A percentile compares a stretch with the other conserved stretches of the same genome.
Conservation (phyloP, 1,140 invertebrate genomes). For the Micrasema minimum region DNA sequence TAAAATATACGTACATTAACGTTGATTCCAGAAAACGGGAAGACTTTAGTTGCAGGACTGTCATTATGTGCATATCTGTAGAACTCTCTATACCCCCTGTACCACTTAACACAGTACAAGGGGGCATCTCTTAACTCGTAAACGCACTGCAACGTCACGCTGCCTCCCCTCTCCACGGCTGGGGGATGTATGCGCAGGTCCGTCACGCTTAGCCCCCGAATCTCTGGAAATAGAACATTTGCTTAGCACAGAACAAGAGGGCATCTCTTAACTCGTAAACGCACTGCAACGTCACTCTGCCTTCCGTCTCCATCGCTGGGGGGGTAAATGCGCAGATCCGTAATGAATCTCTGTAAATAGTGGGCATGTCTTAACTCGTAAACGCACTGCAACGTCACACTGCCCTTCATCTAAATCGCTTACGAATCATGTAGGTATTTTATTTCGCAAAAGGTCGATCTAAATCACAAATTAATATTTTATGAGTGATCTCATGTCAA, state of each 20-base stretch:
- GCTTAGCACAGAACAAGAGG: slow-evolving; percentile 79
- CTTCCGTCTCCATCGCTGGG: slow-evolving; percentile 61
- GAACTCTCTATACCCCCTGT: slow-evolving; percentile 77
- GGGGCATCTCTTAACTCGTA: slow-evolving; percentile 77
- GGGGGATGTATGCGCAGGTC: slow-evolving; percentile 63
- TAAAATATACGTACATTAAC: slow-evolving; percentile 77
- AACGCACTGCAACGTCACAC: slow-evolving; percentile 69
- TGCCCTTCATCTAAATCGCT: slow-evolving; percentile 61
- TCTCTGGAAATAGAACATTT: slow-evolving; percentile 56
- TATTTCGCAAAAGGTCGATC: too few species aligned
- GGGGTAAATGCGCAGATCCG: slow-evolving; percentile 63
- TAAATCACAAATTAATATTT: too few species aligned
- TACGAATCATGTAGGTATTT: too few species aligned
- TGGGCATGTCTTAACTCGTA: slow-evolving; percentile 77
- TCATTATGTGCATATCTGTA: slow-evolving; percentile 77
- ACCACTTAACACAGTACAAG: slow-evolving; percentile 84
- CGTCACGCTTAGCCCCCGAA: slow-evolving; percentile 61
- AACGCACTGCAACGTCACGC: slow-evolving; percentile 69
- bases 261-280: slow-evolving; percentile 77
- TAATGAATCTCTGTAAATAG: slow-evolving; percentile 58
- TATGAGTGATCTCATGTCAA: too few species aligned
- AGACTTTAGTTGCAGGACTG: slow-evolving; percentile 73
- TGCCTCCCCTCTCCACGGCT: slow-evolving; percentile 61
- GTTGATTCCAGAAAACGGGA: slow-evolving; percentile 74
- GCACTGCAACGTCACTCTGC: slow-evolving; percentile 69